A percentile compares a stretch with the other conserved stretches of the same genome.
phyloP scores from a whole-genome alignment of 35 echinoderm and acorn worm species.

The Anneissia japonica region DNA sequence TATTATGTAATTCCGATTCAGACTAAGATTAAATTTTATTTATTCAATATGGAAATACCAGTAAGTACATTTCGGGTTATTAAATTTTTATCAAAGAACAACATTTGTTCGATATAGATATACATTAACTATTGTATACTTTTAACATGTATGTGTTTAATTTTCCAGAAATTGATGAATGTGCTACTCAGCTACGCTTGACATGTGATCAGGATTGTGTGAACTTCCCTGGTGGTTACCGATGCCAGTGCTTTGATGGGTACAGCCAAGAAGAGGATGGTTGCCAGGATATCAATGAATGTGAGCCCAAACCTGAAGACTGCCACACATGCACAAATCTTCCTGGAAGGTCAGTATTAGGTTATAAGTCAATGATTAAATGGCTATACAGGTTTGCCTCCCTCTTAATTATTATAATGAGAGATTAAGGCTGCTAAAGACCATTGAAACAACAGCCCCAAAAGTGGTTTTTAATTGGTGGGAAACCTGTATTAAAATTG shows the following conservation, averaged over 20 bases:
- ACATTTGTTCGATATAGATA: too few relatives aligned
- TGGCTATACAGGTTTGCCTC: not conserved
- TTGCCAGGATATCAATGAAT: slow-evolving; percentile 84
- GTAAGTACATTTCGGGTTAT: too few relatives aligned
- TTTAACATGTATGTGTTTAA: not conserved
- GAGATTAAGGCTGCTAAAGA: too few relatives aligned
- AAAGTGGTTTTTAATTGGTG: too few relatives aligned
- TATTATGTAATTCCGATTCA: too few relatives aligned
- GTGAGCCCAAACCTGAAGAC: slow-evolving; percentile 35
- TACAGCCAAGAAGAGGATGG: slow-evolving; percentile 20
- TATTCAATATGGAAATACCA: too few relatives aligned
- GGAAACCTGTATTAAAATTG: too few relatives aligned
- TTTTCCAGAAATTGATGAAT: slow-evolving; percentile 80
- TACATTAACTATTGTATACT: too few relatives aligned
- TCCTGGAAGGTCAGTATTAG: slow-evolving; percentile 55
- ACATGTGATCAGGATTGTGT: slow-evolving; percentile 74
- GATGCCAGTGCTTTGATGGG: slow-evolving; percentile 74
- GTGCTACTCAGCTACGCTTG: slow-evolving; percentile 61
- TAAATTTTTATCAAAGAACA: too few relatives aligned
- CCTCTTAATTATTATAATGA: too few relatives aligned
- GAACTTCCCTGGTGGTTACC: slow-evolving; percentile 82
- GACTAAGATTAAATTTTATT: too few relatives aligned
- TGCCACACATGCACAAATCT: slow-evolving; percentile 79
- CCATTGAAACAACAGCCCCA: too few relatives aligned
- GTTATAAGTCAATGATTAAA: not conserved